Percentiles rank a stretch among this genome's conserved stretches.
Evolutionary conservation across 2,888 invertebrate species (phyloP).

Genomic region (Apodemia hepburni): DNA sequence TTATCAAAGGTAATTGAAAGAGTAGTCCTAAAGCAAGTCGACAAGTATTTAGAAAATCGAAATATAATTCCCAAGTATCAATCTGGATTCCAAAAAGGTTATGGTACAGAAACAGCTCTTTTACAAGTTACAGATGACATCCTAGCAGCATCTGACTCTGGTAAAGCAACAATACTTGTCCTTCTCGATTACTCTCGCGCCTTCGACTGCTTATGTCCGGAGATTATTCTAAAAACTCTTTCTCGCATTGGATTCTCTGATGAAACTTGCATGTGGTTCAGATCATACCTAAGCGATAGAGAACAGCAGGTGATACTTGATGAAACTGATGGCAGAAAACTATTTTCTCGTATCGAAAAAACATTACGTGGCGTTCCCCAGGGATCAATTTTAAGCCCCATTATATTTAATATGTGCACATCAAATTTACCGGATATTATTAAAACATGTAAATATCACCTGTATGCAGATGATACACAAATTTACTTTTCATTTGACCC

Average conservation of each 20-base stretch:
- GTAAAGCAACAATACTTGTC: no score
- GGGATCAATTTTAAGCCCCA: constrained; percentile 16
- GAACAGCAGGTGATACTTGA: constrained; percentile 21
- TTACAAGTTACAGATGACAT: constrained; percentile 25
- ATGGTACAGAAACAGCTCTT: constrained; percentile 13
- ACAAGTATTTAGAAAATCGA: background rate
- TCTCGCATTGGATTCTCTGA: constrained; percentile 22
- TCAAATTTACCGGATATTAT: background rate
- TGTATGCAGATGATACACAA: constrained; percentile 15
- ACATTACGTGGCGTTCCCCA: constrained; percentile 14
- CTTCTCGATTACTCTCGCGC: no score
- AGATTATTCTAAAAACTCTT: no score
- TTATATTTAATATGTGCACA: constrained; percentile 14
- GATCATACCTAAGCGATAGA: constrained; percentile 20
- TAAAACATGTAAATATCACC: constrained; percentile 10
- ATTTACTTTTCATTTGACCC: constrained; percentile 1
- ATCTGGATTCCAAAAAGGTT: no score
- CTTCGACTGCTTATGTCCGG: no score
- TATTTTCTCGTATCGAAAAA: constrained; percentile 5
- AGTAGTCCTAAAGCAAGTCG: background rate
- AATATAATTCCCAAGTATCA: background rate
- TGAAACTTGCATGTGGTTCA: constrained; percentile 23
- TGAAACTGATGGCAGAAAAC: background rate
- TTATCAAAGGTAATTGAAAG: background rate
- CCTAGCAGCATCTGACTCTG: background rate